These are phyloP conservation scores for Dipus sagitta DNA, from an alignment of 2,797 vertebrate species.

Conservation along the genomic window DNA sequence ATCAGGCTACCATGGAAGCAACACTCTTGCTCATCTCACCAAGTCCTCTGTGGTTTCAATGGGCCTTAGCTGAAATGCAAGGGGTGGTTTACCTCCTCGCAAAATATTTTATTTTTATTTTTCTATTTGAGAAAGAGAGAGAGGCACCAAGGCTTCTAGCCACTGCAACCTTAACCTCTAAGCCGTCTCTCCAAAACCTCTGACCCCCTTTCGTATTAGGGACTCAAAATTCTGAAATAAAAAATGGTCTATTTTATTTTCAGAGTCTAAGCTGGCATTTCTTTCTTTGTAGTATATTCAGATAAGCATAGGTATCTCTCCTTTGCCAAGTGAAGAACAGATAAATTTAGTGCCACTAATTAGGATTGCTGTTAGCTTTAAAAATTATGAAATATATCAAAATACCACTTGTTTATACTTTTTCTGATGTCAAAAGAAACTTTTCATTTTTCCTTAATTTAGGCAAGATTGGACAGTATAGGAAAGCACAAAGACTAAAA, in stretches of 20 bases:
- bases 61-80: too few species aligned
- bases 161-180: too few species aligned
- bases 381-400: neutral
- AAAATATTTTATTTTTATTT: too few species aligned
- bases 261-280: neutral
- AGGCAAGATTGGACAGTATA: neutral
- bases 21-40: too few species aligned
- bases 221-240: neutral
- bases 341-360: constrained; percentile 35
- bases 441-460: neutral
- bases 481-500: neutral
- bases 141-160: too few species aligned
- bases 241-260: neutral
- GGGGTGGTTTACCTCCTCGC: too few species aligned
- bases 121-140: too few species aligned
- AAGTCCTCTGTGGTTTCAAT: too few species aligned
- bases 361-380: constrained; percentile 2
- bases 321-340: neutral
- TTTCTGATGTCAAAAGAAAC: neutral
- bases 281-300: neutral
- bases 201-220: neutral
- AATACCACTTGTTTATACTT: constrained; percentile 12
- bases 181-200: too few species aligned
- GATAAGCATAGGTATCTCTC: neutral
- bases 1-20: too few species aligned